These are phyloP conservation scores for Aspiorhynchus laticeps DNA, from an alignment of 2,113 vertebrate species.

Conservation along the genomic window DNA sequence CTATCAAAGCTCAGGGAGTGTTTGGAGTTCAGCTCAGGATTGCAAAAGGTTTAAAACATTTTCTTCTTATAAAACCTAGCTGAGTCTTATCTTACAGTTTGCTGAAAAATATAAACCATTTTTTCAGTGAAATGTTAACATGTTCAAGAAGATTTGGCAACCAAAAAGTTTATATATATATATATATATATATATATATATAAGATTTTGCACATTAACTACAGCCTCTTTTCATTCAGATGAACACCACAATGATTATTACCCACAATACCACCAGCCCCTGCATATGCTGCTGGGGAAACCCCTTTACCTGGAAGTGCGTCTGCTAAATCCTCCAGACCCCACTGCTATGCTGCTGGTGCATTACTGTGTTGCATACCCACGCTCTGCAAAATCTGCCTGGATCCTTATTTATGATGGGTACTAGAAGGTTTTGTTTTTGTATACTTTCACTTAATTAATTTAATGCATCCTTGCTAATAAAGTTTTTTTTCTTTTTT, in stretches of 20 bases:
- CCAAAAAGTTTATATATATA: too few relatives aligned
- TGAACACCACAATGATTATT: slow-evolving; percentile 68
- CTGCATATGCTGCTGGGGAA: slow-evolving; percentile 74
- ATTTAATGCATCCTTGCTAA: not conserved
- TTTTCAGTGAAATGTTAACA: not conserved
- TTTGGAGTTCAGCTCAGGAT: slow-evolving; percentile 80
- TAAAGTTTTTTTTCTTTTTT: too few relatives aligned
- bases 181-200: too few relatives aligned
- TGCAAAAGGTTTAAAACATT: slow-evolving; percentile 68
- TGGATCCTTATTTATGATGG: slow-evolving; percentile 80
- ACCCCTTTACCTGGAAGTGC: slow-evolving; percentile 77
- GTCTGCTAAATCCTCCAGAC: slow-evolving; percentile 73
- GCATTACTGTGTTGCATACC: slow-evolving; percentile 79
- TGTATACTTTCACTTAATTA: too few relatives aligned
- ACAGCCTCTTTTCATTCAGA: slow-evolving; percentile 58
- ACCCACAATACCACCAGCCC: slow-evolving; percentile 78
- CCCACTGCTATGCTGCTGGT: slow-evolving; percentile 73
- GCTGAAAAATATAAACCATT: not conserved
- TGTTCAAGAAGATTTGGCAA: too few relatives aligned
- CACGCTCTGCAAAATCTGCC: slow-evolving; percentile 73
- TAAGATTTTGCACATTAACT: not conserved
- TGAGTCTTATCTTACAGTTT: not conserved
- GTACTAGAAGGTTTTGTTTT: slow-evolving; percentile 54
- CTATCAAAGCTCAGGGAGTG: slow-evolving; percentile 67
- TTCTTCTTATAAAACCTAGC: not conserved